A percentile compares a stretch with the other conserved stretches of the same genome.
Conservation (phyloP, 2,797 vertebrate genomes). For the Neoniphon sammara region DNA sequence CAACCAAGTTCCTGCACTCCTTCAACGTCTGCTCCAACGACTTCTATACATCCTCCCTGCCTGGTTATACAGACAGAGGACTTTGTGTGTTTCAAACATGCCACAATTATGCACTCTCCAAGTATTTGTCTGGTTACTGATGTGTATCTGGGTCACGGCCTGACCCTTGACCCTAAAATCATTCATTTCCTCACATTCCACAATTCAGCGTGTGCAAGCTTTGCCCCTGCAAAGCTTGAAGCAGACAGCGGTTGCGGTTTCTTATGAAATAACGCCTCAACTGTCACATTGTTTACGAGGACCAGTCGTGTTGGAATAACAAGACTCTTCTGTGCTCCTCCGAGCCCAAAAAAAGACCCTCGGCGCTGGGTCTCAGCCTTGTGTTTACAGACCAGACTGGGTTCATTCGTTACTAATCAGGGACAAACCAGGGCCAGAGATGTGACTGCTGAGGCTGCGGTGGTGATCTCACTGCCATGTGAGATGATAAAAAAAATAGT, state of each 20-base stretch:
- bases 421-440: constrained; percentile 52
- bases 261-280: constrained; percentile 28
- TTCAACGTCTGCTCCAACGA: constrained; percentile 4
- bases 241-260: constrained; percentile 23
- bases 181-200: constrained; percentile 71
- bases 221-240: constrained; percentile 26
- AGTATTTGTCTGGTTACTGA: constrained; percentile 64
- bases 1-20: constrained; percentile 13
- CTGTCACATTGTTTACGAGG: constrained; percentile 40
- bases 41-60: constrained; percentile 6
- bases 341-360: not conserved
- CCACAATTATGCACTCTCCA: constrained; percentile 46
- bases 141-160: constrained; percentile 71
- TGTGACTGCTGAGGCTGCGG: constrained; percentile 71
- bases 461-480: constrained; percentile 72
- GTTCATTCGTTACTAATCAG: constrained; percentile 40
- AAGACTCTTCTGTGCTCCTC: constrained; percentile 4
- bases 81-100: constrained; percentile 46
- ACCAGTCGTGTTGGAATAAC: constrained; percentile 23
- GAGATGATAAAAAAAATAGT: constrained; percentile 53
- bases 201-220: constrained; percentile 42
- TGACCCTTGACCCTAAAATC: constrained; percentile 66
- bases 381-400: constrained; percentile 3
- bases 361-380: not conserved
- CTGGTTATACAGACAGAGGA: constrained; percentile 45